Evolutionary conservation across 2,888 invertebrate species (phyloP).

Genomic region (Xestia xanthographa): DNA sequence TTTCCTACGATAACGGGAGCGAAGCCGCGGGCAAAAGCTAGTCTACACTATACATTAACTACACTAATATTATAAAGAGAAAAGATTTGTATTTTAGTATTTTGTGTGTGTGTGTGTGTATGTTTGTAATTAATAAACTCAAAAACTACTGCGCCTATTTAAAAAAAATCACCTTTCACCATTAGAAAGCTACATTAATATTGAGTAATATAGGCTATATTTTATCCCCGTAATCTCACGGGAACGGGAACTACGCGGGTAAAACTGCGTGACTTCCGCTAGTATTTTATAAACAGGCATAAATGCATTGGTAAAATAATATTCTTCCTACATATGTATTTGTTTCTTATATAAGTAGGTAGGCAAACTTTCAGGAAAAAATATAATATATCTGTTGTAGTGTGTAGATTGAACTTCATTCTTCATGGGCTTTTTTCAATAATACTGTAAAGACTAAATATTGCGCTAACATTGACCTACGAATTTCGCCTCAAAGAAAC

Average conservation of each 20-base stretch:
- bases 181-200: too few relatives aligned
- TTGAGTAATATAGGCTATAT: too few relatives aligned
- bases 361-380: neutral
- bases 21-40: neutral
- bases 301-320: neutral
- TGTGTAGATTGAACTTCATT: neutral
- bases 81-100: too few relatives aligned
- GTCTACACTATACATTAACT: too few relatives aligned
- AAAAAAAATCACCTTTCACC: too few relatives aligned
- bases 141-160: too few relatives aligned
- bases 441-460: neutral
- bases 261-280: too few relatives aligned
- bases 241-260: too few relatives aligned
- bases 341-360: neutral
- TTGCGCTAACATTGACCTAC: neutral
- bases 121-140: too few relatives aligned
- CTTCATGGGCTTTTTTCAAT: neutral
- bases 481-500: constrained; percentile 1
- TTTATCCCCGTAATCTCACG: too few relatives aligned
- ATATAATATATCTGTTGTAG: neutral
- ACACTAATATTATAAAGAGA: too few relatives aligned
- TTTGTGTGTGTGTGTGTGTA: too few relatives aligned
- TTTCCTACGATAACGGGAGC: neutral
- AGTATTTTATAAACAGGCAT: neutral
- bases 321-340: neutral